Percentiles rank a stretch among this genome's conserved stretches.
These are phyloP conservation scores for Propithecus deckenii DNA, from an alignment of 2,797 vertebrate species.

Conservation along the genomic window DNA sequence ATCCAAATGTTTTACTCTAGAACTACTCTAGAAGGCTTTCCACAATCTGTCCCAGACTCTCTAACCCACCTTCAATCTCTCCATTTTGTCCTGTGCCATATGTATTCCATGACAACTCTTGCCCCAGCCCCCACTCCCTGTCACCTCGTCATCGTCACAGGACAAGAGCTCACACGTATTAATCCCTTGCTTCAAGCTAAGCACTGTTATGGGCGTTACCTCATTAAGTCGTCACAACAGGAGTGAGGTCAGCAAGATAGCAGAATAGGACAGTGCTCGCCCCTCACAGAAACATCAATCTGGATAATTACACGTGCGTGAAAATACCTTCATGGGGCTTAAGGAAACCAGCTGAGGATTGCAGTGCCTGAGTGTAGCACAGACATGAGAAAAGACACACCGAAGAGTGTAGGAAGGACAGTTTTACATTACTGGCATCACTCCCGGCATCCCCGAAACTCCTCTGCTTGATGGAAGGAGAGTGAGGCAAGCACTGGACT, in stretches of 20 bases:
- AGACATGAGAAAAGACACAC: not conserved
- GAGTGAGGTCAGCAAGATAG: not conserved
- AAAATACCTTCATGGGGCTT: not conserved
- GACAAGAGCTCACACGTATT: not conserved
- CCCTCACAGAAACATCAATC: not conserved
- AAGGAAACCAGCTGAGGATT: not conserved
- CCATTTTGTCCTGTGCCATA: not conserved
- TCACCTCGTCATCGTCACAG: not conserved
- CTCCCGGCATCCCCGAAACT: no score
- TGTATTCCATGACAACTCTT: not conserved
- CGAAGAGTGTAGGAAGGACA: not conserved
- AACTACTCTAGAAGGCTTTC: not conserved
- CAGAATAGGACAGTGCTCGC: not conserved
- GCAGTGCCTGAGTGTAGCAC: not conserved
- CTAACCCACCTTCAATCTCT: not conserved
- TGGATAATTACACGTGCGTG: not conserved
- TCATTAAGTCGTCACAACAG: conserved; percentile 34
- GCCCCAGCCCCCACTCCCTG: not conserved
- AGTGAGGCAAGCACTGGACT: not conserved
- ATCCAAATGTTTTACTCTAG: not conserved
- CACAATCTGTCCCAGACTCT: not conserved
- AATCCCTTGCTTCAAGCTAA: not conserved
- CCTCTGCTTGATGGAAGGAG: not conserved
- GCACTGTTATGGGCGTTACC: not conserved
- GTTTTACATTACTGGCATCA: not conserved